Conservation (phyloP, 2,113 vertebrate species). For the Gobio gobio region DNA sequence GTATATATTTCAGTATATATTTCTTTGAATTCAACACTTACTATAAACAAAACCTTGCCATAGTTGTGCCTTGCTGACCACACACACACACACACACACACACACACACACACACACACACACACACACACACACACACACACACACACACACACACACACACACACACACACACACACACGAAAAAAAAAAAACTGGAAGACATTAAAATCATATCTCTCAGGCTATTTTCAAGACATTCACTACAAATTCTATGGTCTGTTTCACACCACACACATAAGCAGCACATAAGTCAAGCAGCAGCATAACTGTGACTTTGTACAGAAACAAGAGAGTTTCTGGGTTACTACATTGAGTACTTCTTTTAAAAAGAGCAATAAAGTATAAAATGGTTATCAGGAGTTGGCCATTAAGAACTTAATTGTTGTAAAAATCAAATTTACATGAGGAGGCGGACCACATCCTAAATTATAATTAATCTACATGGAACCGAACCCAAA, state of each 20-base stretch:
- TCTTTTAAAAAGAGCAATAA: no score
- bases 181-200: neutral
- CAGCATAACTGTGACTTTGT: neutral
- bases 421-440: neutral
- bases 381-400: neutral
- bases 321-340: no score
- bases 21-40: neutral
- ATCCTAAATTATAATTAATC: conserved; percentile 9
- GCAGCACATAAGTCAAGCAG: neutral
- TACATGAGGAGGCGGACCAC: neutral
- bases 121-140: no score
- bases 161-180: no score
- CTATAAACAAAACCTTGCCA: neutral
- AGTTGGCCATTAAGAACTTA: neutral
- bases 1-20: no score
- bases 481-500: neutral
- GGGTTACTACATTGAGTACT: no score
- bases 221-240: neutral
- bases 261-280: neutral
- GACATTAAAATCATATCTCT: neutral
- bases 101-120: no score
- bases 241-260: neutral
- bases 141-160: no score
- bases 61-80: no score
- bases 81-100: no score